Evolutionary conservation across 2,113 vertebrate genomes (phyloP), one percentile per base, ranked within the genome.

Genomic region (Psammodynastes pulverulentus): DNA sequence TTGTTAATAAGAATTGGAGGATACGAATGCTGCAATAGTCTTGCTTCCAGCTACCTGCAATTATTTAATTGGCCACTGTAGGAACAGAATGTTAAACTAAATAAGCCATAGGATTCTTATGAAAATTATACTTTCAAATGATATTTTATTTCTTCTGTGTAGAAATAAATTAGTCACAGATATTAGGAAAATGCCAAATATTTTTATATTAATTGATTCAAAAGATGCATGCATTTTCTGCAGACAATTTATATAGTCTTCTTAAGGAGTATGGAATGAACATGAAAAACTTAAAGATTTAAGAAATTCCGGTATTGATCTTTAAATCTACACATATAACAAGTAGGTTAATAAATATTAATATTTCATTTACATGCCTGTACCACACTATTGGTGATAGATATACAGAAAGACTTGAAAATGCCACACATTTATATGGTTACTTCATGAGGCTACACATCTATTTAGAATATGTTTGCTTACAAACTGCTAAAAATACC

Each of bases 401-500:
- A 86, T 94, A 84, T 91, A 54, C 92, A 96, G 89, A 0, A 0
- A 95, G 89, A 92, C 1, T 52, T 90, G n/a, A 94, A 95, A 94
- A 97, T 92, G 89, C 84, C 49, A 92, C 58, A 92, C 72, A 94
- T 96, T 94, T 29, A 94, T 46, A 24, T 89, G 13, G 88, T 84
- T 93, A 94, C 72, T 88, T 93, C 94, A 90, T 94, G 67, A 49
- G 84, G 53, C 54, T 58, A 21, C n/a, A 58, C 23, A 89, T 85
- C 85, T 89, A 89, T 53, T 92, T 92, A 89, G 52, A 89, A 88
- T 89, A 92, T 43, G 88, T 86, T 53, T 89, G 53, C 53, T 89
- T 26, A 92, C 87, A 91, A 94, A 94, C 52, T 93, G 91, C 88
- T 94, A 93, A 95, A 95, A 93, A 94, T 94, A 94, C 45, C 90